These are phyloP conservation scores for Zaprionus kolodkinae DNA, from an alignment of 1,140 invertebrate genomes.

Conservation along the genomic window DNA sequence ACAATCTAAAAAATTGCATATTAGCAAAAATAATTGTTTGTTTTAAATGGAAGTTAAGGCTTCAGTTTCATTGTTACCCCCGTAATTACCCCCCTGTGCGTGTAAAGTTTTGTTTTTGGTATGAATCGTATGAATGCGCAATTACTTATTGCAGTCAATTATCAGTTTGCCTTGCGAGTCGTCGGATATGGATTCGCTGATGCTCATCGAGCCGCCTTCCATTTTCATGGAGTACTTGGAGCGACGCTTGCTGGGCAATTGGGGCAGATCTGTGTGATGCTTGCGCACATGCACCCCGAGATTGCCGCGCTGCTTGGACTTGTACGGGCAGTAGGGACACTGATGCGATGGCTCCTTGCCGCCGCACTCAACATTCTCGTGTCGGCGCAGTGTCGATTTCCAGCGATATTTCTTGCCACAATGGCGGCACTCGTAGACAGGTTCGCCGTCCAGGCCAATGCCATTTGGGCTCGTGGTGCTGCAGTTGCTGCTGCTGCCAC, in stretches of 20 bases:
- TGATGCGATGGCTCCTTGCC: slow-evolving; percentile 92
- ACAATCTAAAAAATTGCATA: slow-evolving; percentile 14
- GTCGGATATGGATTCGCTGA: slow-evolving; percentile 70
- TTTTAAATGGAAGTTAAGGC: slow-evolving; percentile 32
- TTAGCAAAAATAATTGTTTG: slow-evolving; percentile 5
- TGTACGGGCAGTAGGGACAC: slow-evolving; percentile 92
- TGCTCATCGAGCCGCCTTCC: slow-evolving; percentile 32
- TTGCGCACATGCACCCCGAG: slow-evolving; percentile 91
- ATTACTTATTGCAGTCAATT: slow-evolving; percentile 73
- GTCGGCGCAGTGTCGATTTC: slow-evolving; percentile 92
- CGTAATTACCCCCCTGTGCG: background rate
- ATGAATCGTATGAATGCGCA: slow-evolving; percentile 39
- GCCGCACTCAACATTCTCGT: slow-evolving; percentile 93
- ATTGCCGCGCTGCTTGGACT: slow-evolving; percentile 91
- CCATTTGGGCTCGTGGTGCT: slow-evolving; percentile 70
- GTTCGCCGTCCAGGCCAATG: slow-evolving; percentile 86
- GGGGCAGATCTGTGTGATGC: slow-evolving; percentile 86
- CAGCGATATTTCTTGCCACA: slow-evolving; percentile 92
- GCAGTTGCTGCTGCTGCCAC: slow-evolving; percentile 68
- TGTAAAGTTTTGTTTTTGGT: slow-evolving; percentile 45
- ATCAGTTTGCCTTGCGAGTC: slow-evolving; percentile 79
- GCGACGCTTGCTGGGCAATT: slow-evolving; percentile 81
- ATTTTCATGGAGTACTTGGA: slow-evolving; percentile 78
- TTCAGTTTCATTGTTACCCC: slow-evolving; percentile 12
- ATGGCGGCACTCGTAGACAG: slow-evolving; percentile 90